Conservation (phyloP, 2,113 vertebrate genomes). For the Dasyornis broadbenti region DNA sequence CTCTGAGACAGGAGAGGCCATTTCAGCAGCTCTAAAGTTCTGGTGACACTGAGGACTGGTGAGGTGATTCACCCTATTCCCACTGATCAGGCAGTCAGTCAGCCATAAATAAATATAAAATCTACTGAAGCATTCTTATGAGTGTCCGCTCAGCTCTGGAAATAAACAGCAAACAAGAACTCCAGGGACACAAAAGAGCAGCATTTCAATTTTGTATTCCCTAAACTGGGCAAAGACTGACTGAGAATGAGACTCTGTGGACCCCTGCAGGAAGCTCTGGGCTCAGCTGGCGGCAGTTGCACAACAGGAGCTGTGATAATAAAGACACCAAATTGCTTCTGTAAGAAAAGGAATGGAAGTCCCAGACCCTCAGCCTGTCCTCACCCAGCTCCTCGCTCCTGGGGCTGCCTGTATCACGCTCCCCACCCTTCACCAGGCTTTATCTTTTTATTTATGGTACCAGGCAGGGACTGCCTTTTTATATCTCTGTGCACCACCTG, state of each 20-base stretch:
- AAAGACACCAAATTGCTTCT: background rate
- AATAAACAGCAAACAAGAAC: background rate
- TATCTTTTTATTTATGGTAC: background rate
- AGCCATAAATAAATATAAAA: background rate
- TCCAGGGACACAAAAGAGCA: background rate
- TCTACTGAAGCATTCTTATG: background rate
- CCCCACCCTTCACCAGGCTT: background rate
- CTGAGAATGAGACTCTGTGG: background rate
- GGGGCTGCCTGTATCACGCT: background rate
- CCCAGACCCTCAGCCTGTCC: background rate
- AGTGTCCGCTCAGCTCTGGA: background rate
- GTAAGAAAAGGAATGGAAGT: background rate
- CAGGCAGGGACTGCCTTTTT: background rate
- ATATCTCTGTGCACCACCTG: conserved; percentile 33
- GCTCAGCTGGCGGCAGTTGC: background rate
- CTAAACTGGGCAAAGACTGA: background rate
- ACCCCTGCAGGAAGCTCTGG: background rate
- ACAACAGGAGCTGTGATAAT: background rate
- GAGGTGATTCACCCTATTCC: background rate
- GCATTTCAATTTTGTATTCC: background rate
- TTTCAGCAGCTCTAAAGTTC: background rate
- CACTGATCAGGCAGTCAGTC: background rate
- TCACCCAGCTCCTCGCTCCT: background rate
- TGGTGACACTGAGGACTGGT: background rate
- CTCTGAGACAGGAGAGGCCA: background rate